Base-by-base conservation (phyloP, 2,888 invertebrate genomes). In the Cephus nigrinus region DNA sequence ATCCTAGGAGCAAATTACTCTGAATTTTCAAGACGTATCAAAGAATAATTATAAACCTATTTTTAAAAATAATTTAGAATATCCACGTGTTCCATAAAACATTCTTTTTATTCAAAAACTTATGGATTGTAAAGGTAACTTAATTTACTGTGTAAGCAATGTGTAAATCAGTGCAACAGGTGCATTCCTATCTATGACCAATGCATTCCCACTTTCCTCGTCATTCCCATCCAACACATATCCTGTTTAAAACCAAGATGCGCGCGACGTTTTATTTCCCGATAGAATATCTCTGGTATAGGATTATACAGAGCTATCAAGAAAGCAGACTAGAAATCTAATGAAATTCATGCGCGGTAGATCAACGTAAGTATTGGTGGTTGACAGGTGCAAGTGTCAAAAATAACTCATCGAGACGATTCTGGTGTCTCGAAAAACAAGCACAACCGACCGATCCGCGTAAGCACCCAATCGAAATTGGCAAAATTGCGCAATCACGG, bases 51-150 rank as follows among this genome's bases (percentile, higher is more conserved):
- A 55, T 9, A 9, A 55, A 55, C 2, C 23, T 23, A 1, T 55
- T 55, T 23, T 55, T 23, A 2, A 1, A 2, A 23, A 55, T 23
- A 23, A 23, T 55, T 55, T 23, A 15, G 23, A 23, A 55, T 2
- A 9, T 23, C 5, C 55, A 55, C 55, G 55, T 55, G 23, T 55
- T 55, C 9, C 23, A 2, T 23, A 23, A 55, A 23, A 23, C 23
- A 2, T 55, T 23, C 0, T 9, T 0, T 9, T 23, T 9, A 1
- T 0, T 55, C 23, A 2, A 15, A 23, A 9, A 0, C 0, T 55
- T 23, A 55, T 9, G 9, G 1, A 23, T 55, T 55, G 2, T 55
- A 23, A 23, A 9, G 2, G 1, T 23, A 55, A 23, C 23, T 55
- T 15, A 1, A 5, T 55, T 55, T 55, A 23, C 23, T 23, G 23